phyloP scores from a whole-genome alignment of 2,797 vertebrate species.

The Choloepus didactylus region DNA sequence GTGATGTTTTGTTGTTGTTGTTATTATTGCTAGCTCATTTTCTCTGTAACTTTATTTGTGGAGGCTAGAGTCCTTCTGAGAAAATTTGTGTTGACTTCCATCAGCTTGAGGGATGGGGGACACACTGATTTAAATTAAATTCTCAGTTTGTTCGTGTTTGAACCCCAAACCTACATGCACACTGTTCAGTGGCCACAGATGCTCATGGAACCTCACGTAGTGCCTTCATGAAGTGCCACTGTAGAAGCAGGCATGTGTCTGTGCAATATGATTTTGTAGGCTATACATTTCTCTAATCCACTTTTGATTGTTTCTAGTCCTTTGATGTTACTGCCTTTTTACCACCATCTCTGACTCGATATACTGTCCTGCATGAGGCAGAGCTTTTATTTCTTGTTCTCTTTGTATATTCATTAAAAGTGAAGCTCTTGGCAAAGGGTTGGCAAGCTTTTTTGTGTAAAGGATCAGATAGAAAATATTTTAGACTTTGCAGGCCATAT shows the following conservation, averaged over 20 bases:
- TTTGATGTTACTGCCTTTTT: conserved; percentile 28
- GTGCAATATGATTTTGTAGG: neutral
- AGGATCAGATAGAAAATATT: conserved; percentile 35
- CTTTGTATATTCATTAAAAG: conserved; percentile 63
- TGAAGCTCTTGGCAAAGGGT: conserved; percentile 18
- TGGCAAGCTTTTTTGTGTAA: conserved; percentile 16
- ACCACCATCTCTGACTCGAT: neutral
- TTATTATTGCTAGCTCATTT: conserved; percentile 26
- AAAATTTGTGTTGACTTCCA: neutral
- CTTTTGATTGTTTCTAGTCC: neutral
- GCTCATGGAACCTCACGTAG: neutral
- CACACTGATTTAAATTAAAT: conserved; percentile 7
- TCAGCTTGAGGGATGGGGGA: neutral
- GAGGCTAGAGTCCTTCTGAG: neutral
- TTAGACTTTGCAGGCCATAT: neutral
- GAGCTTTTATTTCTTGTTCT: conserved; percentile 50
- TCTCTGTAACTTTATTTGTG: conserved; percentile 37
- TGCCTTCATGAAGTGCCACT: neutral
- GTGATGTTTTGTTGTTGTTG: neutral
- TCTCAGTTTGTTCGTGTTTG: conserved; percentile 13
- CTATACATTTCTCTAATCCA: conserved; percentile 16
- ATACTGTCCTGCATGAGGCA: neutral
- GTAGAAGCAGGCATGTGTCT: neutral
- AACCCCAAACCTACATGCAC: neutral
- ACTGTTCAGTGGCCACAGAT: neutral